These are phyloP conservation scores for Otolemur crassicaudatus DNA, from an alignment of 2,797 vertebrate genomes.

Conservation along the genomic window DNA sequence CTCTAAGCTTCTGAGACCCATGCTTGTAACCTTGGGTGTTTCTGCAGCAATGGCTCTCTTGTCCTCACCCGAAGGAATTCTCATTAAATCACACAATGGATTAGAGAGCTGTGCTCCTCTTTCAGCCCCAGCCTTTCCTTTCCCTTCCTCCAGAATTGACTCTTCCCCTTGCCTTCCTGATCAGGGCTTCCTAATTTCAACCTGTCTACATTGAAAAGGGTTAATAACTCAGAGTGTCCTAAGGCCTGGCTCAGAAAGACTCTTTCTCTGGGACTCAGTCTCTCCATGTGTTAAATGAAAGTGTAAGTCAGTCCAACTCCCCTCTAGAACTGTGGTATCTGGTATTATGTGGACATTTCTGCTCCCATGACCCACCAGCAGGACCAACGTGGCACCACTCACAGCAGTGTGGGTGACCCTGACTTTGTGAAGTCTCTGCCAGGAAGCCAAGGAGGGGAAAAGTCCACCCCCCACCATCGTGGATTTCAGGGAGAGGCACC, in stretches of 20 bases:
- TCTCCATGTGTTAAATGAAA: neutral
- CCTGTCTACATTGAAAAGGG: neutral
- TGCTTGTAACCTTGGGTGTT: neutral
- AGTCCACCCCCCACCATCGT: neutral
- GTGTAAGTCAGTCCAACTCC: neutral
- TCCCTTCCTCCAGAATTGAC: neutral
- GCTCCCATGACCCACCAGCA: neutral
- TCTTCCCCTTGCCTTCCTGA: neutral
- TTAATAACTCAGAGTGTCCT: neutral
- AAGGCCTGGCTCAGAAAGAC: neutral
- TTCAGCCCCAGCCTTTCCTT: neutral
- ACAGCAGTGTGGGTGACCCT: neutral
- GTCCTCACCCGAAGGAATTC: neutral
- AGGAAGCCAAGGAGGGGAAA: neutral
- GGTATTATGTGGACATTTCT: neutral
- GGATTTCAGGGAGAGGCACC: neutral
- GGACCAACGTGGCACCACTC: neutral
- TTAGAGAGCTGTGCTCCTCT: neutral
- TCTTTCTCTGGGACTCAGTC: constrained; percentile 19
- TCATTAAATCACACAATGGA: neutral
- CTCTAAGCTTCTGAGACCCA: neutral
- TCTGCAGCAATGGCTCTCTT: neutral
- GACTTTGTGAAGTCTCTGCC: neutral
- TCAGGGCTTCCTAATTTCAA: constrained; percentile 3
- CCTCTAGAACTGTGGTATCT: neutral